A percentile compares a stretch with the other conserved stretches of the same genome.
phyloP scores from a whole-genome alignment of 2,888 invertebrate species.

The Flabesymbios commensalis region DNA sequence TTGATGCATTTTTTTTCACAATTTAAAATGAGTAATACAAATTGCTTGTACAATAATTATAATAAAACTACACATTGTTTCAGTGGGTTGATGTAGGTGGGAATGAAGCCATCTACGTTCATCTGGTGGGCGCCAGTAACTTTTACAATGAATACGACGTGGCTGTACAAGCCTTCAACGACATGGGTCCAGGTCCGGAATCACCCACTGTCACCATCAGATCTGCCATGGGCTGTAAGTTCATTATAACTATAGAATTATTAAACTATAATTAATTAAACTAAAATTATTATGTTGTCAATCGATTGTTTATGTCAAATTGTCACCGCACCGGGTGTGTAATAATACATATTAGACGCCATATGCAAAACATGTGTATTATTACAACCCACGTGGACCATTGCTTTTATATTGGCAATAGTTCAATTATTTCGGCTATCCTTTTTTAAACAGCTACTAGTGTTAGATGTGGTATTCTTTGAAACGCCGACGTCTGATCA shows the following conservation, averaged over 20 bases:
- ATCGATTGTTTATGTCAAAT: no score
- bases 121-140: constrained; percentile 51
- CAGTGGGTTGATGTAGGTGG: constrained; percentile 51
- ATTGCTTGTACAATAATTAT: not conserved
- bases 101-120: constrained; percentile 80
- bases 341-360: no score
- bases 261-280: no score
- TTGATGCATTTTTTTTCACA: not conserved
- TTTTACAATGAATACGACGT: constrained; percentile 60
- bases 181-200: constrained; percentile 79
- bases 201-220: constrained; percentile 71
- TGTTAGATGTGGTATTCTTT: no score
- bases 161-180: constrained; percentile 54
- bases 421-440: no score
- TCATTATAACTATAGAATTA: not conserved
- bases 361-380: no score
- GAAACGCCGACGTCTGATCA: no score
- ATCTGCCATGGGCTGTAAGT: constrained; percentile 55
- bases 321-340: no score
- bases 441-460: no score
- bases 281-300: no score
- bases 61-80: constrained; percentile 2
- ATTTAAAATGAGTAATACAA: not conserved
- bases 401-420: no score
- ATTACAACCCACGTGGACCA: no score